Evolutionary conservation across 2,113 vertebrate genomes (phyloP), one percentile per base, ranked within the genome.

Genomic region (Gopherus flavomarginatus): DNA sequence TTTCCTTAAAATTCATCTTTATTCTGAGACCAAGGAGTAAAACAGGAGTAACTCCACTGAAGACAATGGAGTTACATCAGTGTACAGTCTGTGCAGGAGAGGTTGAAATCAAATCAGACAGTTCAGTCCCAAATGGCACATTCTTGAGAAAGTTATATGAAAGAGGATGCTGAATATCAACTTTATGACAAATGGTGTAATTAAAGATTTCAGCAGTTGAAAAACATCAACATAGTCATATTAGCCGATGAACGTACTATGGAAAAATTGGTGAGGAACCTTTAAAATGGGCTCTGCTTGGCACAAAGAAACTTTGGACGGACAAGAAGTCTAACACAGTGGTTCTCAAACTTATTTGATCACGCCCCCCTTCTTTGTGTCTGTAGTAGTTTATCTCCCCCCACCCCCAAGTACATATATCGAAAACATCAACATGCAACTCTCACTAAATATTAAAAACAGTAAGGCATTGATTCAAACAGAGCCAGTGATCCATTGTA

Each of bases 51-150:
- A 97, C 92, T 91, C 90, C 81, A 90, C 72, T 42, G 88, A 84
- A 62, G 57, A 5, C 72, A 77, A 44, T 44, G 24, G 72, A 13
- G 42, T 86, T 95, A 96, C 87, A 97, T 95, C 42, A n/a, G 17
- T 9, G 17, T 69, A 35, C 17, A 21, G 21, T 77, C 92, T 95
- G 95, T 96, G 89, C 95, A 86, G 22, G n/a, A 94, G 54, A 95
- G 90, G 95, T 92, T 93, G 93, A 92, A 97, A 96, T 97, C 96
- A 94, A 93, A 31, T 91, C 90, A 75, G 79, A 88, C 53, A 86
- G 95, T 95, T 96, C 84, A 92, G 81, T 96, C 90, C 95, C 94
- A 97, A 96, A 97, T 47, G 86, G 90, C 89, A 83, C 75, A 91
- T 96, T 79, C 87, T 93, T 94, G 94, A 97, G 89, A 95, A 90